Conservation (phyloP, 2,113 vertebrate species). For the Xiphias gladius region DNA sequence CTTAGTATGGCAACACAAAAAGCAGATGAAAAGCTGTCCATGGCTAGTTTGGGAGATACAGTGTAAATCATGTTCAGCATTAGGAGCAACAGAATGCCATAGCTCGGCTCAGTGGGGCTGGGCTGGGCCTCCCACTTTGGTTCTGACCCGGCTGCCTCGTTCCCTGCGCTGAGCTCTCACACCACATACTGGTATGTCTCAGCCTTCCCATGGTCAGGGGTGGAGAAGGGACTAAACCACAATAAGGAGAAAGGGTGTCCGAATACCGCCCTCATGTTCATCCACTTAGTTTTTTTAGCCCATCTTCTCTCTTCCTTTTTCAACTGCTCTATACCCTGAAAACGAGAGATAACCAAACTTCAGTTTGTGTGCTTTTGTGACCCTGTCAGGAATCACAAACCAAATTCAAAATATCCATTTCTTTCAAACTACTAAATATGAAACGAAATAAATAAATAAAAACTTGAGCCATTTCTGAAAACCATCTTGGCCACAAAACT, state of each 20-base stretch:
- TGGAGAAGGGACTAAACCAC: constrained; percentile 99
- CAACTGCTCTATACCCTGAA: constrained; percentile 99
- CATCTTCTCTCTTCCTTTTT: constrained; percentile 99
- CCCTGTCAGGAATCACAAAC: constrained; percentile 42
- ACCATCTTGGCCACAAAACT: not conserved
- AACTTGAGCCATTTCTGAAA: not conserved
- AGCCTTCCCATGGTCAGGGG: constrained; percentile 98
- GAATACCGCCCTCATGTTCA: constrained; percentile 99
- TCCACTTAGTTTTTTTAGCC: constrained; percentile 99
- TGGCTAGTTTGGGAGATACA: constrained; percentile 40
- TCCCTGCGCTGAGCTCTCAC: constrained; percentile 87
- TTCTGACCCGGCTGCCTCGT: constrained; percentile 49
- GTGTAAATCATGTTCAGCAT: constrained; percentile 53
- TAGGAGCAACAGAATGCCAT: constrained; percentile 11
- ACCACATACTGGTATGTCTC: constrained; percentile 99
- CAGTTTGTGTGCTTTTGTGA: constrained; percentile 69
- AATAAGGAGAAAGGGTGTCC: constrained; percentile 99
- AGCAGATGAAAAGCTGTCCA: constrained; percentile 60
- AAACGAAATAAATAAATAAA: not conserved
- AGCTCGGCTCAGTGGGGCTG: constrained; percentile 39
- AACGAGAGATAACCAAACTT: constrained; percentile 94
- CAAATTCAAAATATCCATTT: constrained; percentile 24
- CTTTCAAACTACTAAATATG: not conserved
- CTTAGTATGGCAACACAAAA: constrained; percentile 58
- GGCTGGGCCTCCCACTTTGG: constrained; percentile 37